Conservation (phyloP, 2,888 invertebrate species). For the Zele albiditarsus region DNA sequence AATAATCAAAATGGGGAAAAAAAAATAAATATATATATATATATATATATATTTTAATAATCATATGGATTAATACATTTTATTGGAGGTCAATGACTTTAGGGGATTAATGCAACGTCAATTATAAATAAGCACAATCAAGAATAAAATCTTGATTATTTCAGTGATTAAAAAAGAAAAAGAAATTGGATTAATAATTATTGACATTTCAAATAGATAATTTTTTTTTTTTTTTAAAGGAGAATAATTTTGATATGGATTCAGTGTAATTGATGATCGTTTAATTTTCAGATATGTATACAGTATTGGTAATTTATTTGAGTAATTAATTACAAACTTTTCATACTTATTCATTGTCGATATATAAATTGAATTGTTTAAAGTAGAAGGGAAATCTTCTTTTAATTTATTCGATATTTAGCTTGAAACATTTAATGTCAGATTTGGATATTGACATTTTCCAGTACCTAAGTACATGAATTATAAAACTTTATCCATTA, state of each 20-base stretch:
- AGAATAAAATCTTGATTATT: neutral
- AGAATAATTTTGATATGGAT: neutral
- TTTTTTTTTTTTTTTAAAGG: neutral
- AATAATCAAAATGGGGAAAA: neutral
- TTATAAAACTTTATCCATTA: neutral
- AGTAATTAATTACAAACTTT: too few relatives aligned
- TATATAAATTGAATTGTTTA: neutral
- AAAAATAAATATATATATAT: neutral
- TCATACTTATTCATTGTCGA: neutral
- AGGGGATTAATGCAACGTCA: neutral
- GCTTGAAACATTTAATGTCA: neutral
- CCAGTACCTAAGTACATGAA: neutral
- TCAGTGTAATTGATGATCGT: neutral
- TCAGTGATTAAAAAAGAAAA: neutral
- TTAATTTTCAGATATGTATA: neutral
- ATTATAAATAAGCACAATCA: neutral
- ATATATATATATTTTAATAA: neutral
- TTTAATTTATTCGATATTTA: neutral
- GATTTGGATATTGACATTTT: neutral
- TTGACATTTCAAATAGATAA: neutral
- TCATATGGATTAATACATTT: neutral
- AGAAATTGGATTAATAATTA: neutral
- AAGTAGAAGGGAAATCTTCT: neutral
- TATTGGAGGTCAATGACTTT: neutral
- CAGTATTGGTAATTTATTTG: too few relatives aligned